Evolutionary conservation across 2,797 vertebrate species (phyloP).

Genomic region (Enteromius argenteus): DNA sequence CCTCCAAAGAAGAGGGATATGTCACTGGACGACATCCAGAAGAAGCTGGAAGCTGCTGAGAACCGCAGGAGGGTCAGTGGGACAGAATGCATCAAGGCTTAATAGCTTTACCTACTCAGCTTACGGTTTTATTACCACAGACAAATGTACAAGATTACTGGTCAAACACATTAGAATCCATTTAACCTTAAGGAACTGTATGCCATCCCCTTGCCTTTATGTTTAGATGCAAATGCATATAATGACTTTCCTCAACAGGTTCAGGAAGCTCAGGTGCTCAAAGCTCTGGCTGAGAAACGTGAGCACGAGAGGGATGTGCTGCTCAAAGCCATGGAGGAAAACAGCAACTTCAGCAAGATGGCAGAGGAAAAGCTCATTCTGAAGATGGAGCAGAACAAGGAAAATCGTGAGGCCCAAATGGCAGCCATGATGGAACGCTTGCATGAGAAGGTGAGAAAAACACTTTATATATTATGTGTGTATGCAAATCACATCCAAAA

Average conservation of each 20-base stretch:
- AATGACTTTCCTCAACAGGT: constrained; percentile 73
- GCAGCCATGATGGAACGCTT: constrained; percentile 91
- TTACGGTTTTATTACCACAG: neutral
- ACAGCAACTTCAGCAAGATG: constrained; percentile 97
- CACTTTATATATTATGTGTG: too few relatives aligned
- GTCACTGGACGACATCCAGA: constrained; percentile 96
- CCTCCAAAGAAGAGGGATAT: constrained; percentile 92
- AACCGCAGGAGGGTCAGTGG: constrained; percentile 90
- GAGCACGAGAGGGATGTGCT: constrained; percentile 94
- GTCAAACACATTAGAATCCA: constrained; percentile 7
- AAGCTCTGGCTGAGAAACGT: constrained; percentile 90
- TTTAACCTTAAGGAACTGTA: neutral
- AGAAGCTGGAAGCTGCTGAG: constrained; percentile 94
- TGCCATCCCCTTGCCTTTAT: neutral
- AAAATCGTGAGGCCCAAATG: constrained; percentile 92
- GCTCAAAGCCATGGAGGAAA: constrained; percentile 95
- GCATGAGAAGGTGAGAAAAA: constrained; percentile 85
- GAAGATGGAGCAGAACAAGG: constrained; percentile 97
- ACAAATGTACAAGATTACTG: neutral
- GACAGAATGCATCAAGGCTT: neutral
- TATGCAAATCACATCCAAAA: too few relatives aligned
- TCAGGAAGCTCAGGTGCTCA: constrained; percentile 93
- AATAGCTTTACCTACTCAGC: neutral
- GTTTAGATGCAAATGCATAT: constrained; percentile 13
- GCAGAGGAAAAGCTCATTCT: constrained; percentile 94